Evolutionary conservation across 2,888 invertebrate species (phyloP).

Genomic region (Mimumesa dahlbomi): DNA sequence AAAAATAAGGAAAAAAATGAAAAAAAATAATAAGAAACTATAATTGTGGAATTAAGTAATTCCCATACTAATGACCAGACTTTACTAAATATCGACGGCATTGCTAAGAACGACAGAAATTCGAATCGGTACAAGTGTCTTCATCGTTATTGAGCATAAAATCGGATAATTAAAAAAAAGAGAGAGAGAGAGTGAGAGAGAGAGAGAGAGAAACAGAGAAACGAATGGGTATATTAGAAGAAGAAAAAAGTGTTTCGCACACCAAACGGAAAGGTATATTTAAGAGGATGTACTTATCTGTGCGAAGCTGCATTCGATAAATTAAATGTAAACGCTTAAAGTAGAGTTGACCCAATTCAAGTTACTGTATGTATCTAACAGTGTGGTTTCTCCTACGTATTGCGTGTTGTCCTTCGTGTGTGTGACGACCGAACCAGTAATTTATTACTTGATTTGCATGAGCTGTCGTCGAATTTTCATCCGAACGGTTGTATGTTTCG

Average conservation of each 20-base stretch:
- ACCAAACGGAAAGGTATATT: conserved; percentile 47
- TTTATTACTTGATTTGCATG: conserved; percentile 50
- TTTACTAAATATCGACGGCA: conserved; percentile 7
- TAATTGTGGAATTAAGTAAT: neutral
- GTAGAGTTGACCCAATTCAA: conserved; percentile 56
- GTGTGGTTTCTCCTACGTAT: conserved; percentile 55
- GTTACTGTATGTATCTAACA: conserved; percentile 57
- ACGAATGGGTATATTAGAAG: neutral
- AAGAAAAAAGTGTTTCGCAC: conserved; percentile 24
- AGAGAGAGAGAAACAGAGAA: too few relatives aligned
- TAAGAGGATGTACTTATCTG: conserved; percentile 52
- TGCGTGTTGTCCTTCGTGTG: conserved; percentile 45
- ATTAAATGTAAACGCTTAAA: conserved; percentile 61
- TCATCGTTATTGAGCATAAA: conserved; percentile 15
- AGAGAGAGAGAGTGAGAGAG: neutral
- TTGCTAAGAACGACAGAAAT: conserved; percentile 19
- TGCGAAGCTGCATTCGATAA: conserved; percentile 51
- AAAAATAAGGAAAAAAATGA: neutral
- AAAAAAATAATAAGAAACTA: neutral
- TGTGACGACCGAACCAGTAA: conserved; percentile 54
- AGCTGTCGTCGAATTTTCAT: conserved; percentile 41
- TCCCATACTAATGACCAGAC: neutral
- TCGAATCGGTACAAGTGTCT: conserved; percentile 19
- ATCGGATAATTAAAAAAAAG: conserved; percentile 25
- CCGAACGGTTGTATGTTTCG: conserved; percentile 42